Evolutionary conservation across 2,113 vertebrate genomes (phyloP).

Genomic region (Mirza zaza): DNA sequence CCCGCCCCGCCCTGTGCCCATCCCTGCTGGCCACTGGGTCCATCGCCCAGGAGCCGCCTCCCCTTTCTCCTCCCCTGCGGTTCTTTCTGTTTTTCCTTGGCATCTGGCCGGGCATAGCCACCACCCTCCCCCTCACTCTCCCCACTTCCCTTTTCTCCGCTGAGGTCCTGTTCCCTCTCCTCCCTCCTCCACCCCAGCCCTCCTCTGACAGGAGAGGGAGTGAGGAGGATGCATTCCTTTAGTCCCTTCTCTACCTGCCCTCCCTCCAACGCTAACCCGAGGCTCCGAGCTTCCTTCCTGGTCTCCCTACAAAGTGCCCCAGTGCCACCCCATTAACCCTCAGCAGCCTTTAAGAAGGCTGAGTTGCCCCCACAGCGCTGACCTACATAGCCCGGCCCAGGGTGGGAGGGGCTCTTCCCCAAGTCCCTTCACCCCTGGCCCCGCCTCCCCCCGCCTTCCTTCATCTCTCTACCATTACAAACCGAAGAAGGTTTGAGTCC

Average conservation of each 20-base stretch:
- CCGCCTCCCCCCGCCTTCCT: slow-evolving; percentile 43
- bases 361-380: slow-evolving; percentile 69
- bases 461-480: neutral
- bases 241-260: slow-evolving; percentile 36
- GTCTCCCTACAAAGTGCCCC: slow-evolving; percentile 32
- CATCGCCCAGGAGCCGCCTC: slow-evolving; percentile 68
- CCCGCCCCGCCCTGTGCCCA: slow-evolving; percentile 74
- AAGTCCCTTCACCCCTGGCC: slow-evolving; percentile 57
- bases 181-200: slow-evolving; percentile 27
- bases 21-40: slow-evolving; percentile 73
- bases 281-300: neutral
- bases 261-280: slow-evolving; percentile 30
- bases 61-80: slow-evolving; percentile 80
- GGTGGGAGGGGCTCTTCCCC: slow-evolving; percentile 67
- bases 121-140: slow-evolving; percentile 30
- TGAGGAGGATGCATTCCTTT: slow-evolving; percentile 63
- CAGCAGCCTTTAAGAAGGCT: slow-evolving; percentile 32
- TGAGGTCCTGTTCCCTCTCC: slow-evolving; percentile 34
- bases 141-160: slow-evolving; percentile 45
- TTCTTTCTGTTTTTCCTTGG: slow-evolving; percentile 72
- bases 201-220: neutral
- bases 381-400: slow-evolving; percentile 75
- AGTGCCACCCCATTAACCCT: slow-evolving; percentile 5
- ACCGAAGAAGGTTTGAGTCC: slow-evolving; percentile 2
- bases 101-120: slow-evolving; percentile 76